Conservation (phyloP, 2,888 invertebrate species). For the Drosophila kambysellisi region DNA sequence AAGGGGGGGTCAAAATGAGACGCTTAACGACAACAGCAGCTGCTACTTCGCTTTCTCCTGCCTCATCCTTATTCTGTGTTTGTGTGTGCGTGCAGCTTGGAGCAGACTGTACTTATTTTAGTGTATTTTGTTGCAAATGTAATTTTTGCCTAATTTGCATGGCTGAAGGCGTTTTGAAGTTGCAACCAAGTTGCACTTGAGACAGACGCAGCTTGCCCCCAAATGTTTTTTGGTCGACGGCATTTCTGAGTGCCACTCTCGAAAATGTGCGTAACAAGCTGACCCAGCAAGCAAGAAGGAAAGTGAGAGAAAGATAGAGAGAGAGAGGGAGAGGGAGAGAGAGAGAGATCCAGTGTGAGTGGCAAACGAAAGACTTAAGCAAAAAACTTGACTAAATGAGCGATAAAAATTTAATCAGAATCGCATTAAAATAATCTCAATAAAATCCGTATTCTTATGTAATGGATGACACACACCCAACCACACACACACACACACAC, state of each 20-base stretch:
- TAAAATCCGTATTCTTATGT: slow-evolving; percentile 58
- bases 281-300: neutral
- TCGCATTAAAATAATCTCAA: slow-evolving; percentile 51
- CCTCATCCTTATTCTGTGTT: neutral
- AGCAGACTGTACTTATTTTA: slow-evolving; percentile 39
- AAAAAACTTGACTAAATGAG: slow-evolving; percentile 42
- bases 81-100: slow-evolving; percentile 16
- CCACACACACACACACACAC: neutral
- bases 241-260: slow-evolving; percentile 36
- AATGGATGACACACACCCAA: slow-evolving; percentile 28
- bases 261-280: slow-evolving; percentile 28
- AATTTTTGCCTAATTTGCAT: slow-evolving; percentile 62
- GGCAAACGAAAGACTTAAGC: slow-evolving; percentile 61
- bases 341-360: neutral
- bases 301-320: neutral
- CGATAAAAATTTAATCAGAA: slow-evolving; percentile 56
- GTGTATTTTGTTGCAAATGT: slow-evolving; percentile 31
- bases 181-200: slow-evolving; percentile 53
- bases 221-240: slow-evolving; percentile 47
- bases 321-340: neutral
- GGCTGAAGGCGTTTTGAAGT: slow-evolving; percentile 51
- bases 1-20: neutral
- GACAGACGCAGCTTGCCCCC: slow-evolving; percentile 52
- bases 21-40: slow-evolving; percentile 52
- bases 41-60: slow-evolving; percentile 9